Evolutionary conservation across 2,888 invertebrate genomes (phyloP), one percentile per base, ranked within the genome.

Genomic region (Nomada goodeniana): DNA sequence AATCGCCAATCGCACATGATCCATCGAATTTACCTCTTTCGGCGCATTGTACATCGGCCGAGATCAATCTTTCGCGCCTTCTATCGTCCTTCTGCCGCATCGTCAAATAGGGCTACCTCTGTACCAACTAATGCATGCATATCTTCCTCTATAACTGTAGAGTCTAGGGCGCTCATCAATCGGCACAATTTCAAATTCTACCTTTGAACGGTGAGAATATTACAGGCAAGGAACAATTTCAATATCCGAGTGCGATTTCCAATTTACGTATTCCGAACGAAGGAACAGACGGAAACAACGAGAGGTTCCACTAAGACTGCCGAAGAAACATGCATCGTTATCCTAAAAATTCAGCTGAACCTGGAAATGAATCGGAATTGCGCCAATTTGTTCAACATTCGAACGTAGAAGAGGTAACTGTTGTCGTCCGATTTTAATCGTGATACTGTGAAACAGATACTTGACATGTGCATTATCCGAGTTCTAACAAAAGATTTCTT

Each of bases 391-490:
- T 76, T 71, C 75, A 44, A 53, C 23, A 59, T 36, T 71, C 59
- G 15, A 71, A 59, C 11, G 20, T 26, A 0, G 82, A 81, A 11
- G 76, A 82, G 82, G 82, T 82, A 72, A 69, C 7, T 13, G 1
- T 11, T 5, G 20, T 9, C 5, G 26, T 52, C 23, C 2, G 44
- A 15, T 42, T 63, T 61, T 9, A n/a, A 15, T 9, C 11, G 15
- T 47, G 11, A 18, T 11, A 61, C 18, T 10, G 4, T 23, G 10
- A 13, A 55, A 47, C 5, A 36, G n/a, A 2, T 11, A 10, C 36
- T 67, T 42, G 11, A 7, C 36, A 10, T 11, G 18, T 42, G 15
- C 5, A 4, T 13, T 15, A 98, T 96, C 89, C 98, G 0, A 23
- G 0, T 18, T 67, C 18, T 55, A 68, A 60, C 0, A 13, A 23